These are phyloP conservation scores for Omphaloscelis lunosa DNA, from an alignment of 2,888 invertebrate species.

Conservation along the genomic window DNA sequence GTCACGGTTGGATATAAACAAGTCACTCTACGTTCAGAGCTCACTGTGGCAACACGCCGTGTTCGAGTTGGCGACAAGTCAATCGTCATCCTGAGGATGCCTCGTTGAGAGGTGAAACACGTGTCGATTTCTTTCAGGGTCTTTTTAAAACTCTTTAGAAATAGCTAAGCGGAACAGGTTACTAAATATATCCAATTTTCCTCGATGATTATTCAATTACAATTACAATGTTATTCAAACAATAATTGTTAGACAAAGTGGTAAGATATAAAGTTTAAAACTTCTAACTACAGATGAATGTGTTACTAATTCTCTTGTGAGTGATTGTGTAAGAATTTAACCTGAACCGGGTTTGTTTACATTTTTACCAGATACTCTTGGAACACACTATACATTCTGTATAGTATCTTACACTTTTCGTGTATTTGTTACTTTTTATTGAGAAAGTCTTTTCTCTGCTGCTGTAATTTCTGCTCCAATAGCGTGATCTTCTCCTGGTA, in stretches of 20 bases:
- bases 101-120: no score
- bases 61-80: no score
- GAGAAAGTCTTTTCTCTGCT: constrained; percentile 93
- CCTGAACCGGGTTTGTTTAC: not conserved
- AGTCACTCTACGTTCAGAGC: no score
- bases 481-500: constrained; percentile 93
- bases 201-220: not conserved
- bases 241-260: not conserved
- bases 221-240: not conserved
- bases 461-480: constrained; percentile 94
- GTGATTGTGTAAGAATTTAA: not conserved
- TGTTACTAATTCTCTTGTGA: not conserved
- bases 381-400: not conserved
- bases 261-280: not conserved
- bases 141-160: no score
- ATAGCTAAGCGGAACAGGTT: no score
- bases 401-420: not conserved
- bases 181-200: no score
- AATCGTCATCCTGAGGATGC: no score
- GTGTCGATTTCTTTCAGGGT: no score
- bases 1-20: no score
- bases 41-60: no score
- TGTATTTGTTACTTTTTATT: constrained; percentile 79
- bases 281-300: not conserved
- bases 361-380: not conserved